Evolutionary conservation across 1,140 invertebrate species (phyloP).

Genomic region (Maniola jurtina): DNA sequence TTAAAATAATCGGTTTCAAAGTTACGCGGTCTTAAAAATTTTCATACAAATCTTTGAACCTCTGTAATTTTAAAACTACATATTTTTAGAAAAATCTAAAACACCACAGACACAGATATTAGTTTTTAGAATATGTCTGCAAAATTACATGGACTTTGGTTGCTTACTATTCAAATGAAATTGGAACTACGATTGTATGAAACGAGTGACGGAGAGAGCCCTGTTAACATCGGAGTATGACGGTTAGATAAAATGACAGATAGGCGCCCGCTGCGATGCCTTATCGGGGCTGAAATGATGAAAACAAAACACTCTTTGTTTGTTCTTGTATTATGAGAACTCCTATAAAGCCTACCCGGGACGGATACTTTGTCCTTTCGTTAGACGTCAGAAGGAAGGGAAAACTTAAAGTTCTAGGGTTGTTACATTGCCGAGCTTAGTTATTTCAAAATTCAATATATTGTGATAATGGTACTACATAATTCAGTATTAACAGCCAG

Average conservation of each 20-base stretch:
- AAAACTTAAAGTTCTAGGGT: background rate
- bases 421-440: background rate
- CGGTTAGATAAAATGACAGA: background rate
- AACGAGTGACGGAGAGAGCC: background rate
- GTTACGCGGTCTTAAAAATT: too few species aligned
- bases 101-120: too few species aligned
- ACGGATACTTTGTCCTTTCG: background rate
- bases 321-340: background rate
- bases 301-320: background rate
- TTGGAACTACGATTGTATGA: too few species aligned
- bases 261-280: background rate
- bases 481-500: background rate
- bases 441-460: background rate
- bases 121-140: too few species aligned
- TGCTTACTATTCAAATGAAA: too few species aligned
- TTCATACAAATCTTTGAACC: too few species aligned
- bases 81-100: too few species aligned
- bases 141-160: too few species aligned
- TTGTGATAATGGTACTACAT: background rate
- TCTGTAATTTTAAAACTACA: too few species aligned
- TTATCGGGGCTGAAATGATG: background rate
- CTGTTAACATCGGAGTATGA: background rate
- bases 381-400: background rate
- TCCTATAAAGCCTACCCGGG: background rate
- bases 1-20: too few species aligned